phyloP scores from a whole-genome alignment of 2,888 invertebrate genomes.

The Clusia tigrina region DNA sequence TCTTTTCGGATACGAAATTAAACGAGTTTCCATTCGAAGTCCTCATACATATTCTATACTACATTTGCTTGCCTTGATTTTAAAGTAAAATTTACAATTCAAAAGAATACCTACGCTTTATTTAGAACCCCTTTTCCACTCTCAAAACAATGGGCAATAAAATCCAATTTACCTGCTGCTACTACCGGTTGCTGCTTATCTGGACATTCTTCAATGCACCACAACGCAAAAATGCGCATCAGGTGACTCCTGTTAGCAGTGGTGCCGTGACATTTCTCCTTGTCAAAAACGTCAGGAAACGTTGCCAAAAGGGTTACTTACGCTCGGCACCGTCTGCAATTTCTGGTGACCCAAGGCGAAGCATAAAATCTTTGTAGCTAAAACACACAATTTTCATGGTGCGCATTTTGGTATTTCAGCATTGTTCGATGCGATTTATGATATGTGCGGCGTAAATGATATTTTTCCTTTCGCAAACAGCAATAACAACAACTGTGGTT shows the following conservation, averaged over 20 bases:
- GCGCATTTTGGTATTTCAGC: slow-evolving; percentile 13
- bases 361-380: slow-evolving; percentile 50
- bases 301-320: slow-evolving; percentile 5
- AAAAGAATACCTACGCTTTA: too few relatives aligned
- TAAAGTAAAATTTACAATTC: too few relatives aligned
- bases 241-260: background rate
- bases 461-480: slow-evolving; percentile 46
- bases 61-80: too few relatives aligned
- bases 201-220: background rate
- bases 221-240: background rate
- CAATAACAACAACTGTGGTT: slow-evolving; percentile 16
- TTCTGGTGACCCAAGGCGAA: slow-evolving; percentile 12
- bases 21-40: too few relatives aligned
- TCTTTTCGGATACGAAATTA: too few relatives aligned
- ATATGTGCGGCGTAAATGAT: slow-evolving; percentile 53
- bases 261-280: background rate
- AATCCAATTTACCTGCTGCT: slow-evolving; percentile 1
- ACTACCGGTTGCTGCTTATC: background rate
- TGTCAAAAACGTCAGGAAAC: background rate
- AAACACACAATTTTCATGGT: slow-evolving; percentile 48
- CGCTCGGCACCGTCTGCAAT: background rate
- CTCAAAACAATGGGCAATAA: background rate
- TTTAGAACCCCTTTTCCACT: background rate
- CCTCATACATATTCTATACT: too few relatives aligned
- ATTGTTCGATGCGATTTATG: slow-evolving; percentile 40